Base-by-base conservation (phyloP, 1,140 invertebrate species). In the Neodiprion fabricii region DNA sequence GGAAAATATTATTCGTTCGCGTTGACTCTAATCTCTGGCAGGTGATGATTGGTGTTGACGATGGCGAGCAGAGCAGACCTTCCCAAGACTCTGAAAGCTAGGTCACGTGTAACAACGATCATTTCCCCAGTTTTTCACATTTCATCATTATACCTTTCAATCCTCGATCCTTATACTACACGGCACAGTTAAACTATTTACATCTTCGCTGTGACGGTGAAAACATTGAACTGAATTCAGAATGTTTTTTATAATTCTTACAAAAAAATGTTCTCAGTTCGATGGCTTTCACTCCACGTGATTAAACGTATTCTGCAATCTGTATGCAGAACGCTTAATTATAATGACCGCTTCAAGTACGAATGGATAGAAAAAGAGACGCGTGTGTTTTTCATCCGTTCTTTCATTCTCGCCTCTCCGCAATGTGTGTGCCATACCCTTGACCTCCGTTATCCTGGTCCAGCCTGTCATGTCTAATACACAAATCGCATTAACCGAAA, bases 1-100 rank as follows among this genome's bases (percentile, higher is more conserved):
- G 86, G 83, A 85, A 86, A 88, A 87, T 88, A 87, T 88, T 82
- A 77, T 79, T 86, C 86, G 84, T 81, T 86, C 80, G 82, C 76
- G 84, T 81, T 77, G 78, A 83, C 82, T 79, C 80, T 84, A 61
- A 77, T 88, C 86, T 77, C 84, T 86, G 86, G 84, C 81, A 79
- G 74, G 66, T 75, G 70, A 74, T 76, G 78, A 81, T 83, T 72
- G 77, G 76, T 73, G 75, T 47, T 47, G 67, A 69, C n/a, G 67
- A 69, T 47, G 40, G 40, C 67, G 40, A 69, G 67, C 67, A 69
- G 67, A 69, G 67, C 14, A 69, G 67, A 69, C 11, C 67, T 69
- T 23, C 67, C 11, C 40, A 69, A 69, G 67, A 69, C 40, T 69
- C 11, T 69, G 11, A 47, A 69, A 65, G 17, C 28, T 40, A 40